Evolutionary conservation across 2,888 invertebrate genomes (phyloP).

Genomic region (Hofmannophila pseudospretella): DNA sequence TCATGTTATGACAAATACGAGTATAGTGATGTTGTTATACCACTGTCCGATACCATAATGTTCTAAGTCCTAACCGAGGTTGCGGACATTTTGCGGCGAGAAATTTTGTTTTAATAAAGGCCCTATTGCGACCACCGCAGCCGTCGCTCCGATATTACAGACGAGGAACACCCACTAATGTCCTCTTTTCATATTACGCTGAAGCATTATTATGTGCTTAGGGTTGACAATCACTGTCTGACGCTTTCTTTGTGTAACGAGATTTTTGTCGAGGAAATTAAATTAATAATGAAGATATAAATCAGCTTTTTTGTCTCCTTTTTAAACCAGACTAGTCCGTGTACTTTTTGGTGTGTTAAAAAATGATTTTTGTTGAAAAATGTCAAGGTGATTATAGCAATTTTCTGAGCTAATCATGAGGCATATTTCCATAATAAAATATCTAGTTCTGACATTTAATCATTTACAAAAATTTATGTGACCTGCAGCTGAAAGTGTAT

Average conservation of each 20-base stretch:
- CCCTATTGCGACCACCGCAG: constrained; percentile 56
- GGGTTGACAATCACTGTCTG: constrained; percentile 59
- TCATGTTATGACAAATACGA: too few relatives aligned
- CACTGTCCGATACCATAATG: constrained; percentile 10
- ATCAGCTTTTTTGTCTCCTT: not conserved
- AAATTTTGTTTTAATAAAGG: constrained; percentile 77
- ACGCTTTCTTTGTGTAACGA: constrained; percentile 25
- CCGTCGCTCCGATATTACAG: constrained; percentile 61
- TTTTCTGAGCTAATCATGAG: too few relatives aligned
- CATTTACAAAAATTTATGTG: too few relatives aligned
- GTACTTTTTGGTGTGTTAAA: too few relatives aligned
- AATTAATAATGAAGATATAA: constrained; percentile 6
- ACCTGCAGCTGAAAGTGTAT: too few relatives aligned
- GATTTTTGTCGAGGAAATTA: constrained; percentile 4
- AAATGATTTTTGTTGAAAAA: too few relatives aligned
- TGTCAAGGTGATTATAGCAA: too few relatives aligned
- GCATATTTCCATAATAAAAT: too few relatives aligned
- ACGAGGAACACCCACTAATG: constrained; percentile 70
- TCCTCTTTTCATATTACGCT: constrained; percentile 66
- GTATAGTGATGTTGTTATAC: too few relatives aligned
- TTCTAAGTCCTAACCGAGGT: constrained; percentile 19
- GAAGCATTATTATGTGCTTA: constrained; percentile 68
- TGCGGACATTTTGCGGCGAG: constrained; percentile 66
- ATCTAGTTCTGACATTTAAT: too few relatives aligned
- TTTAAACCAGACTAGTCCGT: not conserved